Base-by-base conservation (phyloP, 2,113 vertebrate species). In the Chrysemys picta region DNA sequence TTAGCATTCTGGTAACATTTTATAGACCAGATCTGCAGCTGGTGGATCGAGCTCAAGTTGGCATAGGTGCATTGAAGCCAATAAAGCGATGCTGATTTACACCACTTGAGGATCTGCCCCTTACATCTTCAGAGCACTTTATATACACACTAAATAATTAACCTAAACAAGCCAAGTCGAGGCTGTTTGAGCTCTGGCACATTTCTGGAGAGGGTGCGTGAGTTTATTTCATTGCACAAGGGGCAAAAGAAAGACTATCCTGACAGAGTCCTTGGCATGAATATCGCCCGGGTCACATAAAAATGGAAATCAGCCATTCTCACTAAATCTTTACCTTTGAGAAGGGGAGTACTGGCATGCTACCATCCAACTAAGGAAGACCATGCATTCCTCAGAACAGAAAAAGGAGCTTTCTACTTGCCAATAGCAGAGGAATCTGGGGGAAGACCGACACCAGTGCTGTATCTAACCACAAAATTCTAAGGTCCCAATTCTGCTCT, bases 251-350 rank as follows among this genome's bases (percentile, higher is more conserved):
- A 91, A 96, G 93, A 17, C 54, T 25, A 5, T 52, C 45, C 83
- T 8, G 85, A 56, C 21, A 91, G 72, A 96, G n/a, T 42, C 69
- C 38, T 91, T 95, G 82, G 49, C 89, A 42, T 24, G 69, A 93
- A 47, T 22, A 2, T 7, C 35, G 83, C 50, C 38, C 31, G 59
- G 78, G 38, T 81, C 4, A 6, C 87, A 89, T 87, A 92, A 93
- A 96, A 85, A 95, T 49, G 92, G 82, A 62, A 93, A 95, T 84
- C 42, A 95, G 50, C 52, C 69, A 83, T 91, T 90, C 49, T 72
- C 93, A 85, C n/a, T 80, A 72, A 72, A 9, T 72, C 82, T 10
- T 59, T 2, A 45, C 79, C 86, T 94, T 91, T 35, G 35, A 79
- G 75, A 91, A 85, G 35, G 69, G 83, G 52, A 85, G 72, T 21